phyloP scores from a whole-genome alignment of 1,140 invertebrate genomes.

The Drosophila chauvacae region DNA sequence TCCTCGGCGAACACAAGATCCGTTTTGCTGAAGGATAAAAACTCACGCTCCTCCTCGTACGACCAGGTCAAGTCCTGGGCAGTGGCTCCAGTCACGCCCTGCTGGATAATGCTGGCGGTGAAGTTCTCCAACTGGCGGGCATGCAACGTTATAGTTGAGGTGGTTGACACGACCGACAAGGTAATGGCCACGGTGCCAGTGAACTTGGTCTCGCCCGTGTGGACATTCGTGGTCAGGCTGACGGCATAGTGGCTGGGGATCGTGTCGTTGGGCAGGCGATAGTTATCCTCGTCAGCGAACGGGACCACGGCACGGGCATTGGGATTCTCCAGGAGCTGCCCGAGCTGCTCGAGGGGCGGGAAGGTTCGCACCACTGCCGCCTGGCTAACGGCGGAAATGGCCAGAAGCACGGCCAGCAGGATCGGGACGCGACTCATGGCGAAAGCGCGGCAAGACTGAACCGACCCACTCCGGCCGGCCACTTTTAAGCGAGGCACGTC shows the following conservation, averaged over 20 bases:
- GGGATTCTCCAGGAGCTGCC: constrained; percentile 57
- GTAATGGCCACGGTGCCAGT: constrained; percentile 87
- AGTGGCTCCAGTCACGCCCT: background rate
- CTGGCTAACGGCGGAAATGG: constrained; percentile 31
- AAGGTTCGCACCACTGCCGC: constrained; percentile 53
- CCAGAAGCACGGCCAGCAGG: constrained; percentile 45
- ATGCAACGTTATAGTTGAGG: constrained; percentile 85
- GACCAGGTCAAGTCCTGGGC: background rate
- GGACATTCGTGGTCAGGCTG: constrained; percentile 87
- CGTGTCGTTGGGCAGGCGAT: constrained; percentile 87
- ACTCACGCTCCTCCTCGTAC: constrained; percentile 61
- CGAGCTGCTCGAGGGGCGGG: constrained; percentile 52
- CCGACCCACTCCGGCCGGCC: background rate
- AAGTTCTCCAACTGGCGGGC: constrained; percentile 71
- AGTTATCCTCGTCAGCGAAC: constrained; percentile 66
- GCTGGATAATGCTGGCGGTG: constrained; percentile 46
- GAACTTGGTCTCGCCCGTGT: constrained; percentile 85
- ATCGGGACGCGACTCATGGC: constrained; percentile 58
- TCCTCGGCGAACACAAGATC: constrained; percentile 55
- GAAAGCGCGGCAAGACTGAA: constrained; percentile 60
- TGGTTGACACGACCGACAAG: constrained; percentile 79
- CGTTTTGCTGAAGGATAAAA: constrained; percentile 58
- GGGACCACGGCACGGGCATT: constrained; percentile 28
- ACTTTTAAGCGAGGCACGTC: constrained; percentile 57
- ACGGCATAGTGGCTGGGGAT: constrained; percentile 88